A percentile compares a stretch with the other conserved stretches of the same genome.
Evolutionary conservation across 2,797 vertebrate species (phyloP).

Genomic region (Pseudotriccus pelzelni): DNA sequence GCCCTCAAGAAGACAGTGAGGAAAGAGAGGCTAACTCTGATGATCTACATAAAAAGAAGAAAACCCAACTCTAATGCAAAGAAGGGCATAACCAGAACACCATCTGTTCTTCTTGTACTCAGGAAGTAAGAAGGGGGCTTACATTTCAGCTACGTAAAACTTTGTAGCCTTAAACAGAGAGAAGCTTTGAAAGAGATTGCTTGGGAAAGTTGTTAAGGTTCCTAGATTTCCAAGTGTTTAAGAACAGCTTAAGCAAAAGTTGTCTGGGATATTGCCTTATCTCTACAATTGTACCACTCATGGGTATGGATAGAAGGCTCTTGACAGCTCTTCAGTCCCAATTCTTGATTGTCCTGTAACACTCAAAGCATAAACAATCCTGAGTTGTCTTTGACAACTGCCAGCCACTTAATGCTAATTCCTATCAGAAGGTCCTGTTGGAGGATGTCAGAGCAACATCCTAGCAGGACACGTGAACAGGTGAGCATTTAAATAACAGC

Average conservation of each 20-base stretch:
- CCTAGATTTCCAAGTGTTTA: neutral
- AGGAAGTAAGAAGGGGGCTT: neutral
- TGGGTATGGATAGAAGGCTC: neutral
- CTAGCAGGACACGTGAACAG: neutral
- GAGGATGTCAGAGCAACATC: neutral
- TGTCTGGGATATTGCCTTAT: neutral
- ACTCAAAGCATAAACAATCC: neutral
- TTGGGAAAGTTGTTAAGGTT: neutral
- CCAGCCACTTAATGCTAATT: neutral
- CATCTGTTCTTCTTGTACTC: neutral
- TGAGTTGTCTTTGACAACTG: neutral
- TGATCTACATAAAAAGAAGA: neutral
- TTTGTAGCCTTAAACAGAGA: neutral
- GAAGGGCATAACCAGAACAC: neutral
- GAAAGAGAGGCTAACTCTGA: neutral
- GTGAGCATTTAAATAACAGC: neutral
- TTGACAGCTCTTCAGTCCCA: neutral
- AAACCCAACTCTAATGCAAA: neutral
- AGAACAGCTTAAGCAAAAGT: neutral
- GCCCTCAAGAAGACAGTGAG: neutral
- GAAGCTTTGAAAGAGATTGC: neutral
- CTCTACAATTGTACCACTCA: neutral
- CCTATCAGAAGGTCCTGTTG: neutral
- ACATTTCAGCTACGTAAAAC: neutral
- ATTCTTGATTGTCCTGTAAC: neutral